These are phyloP conservation scores for Schizopygopsis pylzovi DNA, from an alignment of 2,797 vertebrate genomes.

Conservation along the genomic window DNA sequence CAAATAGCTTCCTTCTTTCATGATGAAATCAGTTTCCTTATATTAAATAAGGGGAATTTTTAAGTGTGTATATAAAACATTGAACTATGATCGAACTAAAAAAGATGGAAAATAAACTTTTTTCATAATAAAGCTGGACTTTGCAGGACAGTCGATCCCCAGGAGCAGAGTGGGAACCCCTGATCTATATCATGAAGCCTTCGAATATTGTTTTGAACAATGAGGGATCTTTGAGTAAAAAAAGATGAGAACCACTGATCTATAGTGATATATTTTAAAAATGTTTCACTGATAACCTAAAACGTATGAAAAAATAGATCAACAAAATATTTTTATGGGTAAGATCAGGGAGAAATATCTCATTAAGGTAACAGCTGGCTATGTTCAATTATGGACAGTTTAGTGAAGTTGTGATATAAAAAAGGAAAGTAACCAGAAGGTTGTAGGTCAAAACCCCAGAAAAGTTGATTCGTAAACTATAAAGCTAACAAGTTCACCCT, in stretches of 20 bases:
- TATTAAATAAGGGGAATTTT: not conserved
- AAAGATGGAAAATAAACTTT: not conserved
- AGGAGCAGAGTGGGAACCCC: too few relatives aligned
- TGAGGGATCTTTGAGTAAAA: not conserved
- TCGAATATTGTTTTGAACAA: not conserved
- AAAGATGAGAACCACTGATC: not conserved
- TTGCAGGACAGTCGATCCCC: too few relatives aligned
- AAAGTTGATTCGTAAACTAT: not conserved
- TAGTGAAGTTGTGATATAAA: not conserved
- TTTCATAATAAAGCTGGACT: not conserved
- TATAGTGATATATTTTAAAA: too few relatives aligned
- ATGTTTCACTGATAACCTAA: not conserved
- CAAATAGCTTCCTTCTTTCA: not conserved
- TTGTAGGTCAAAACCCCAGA: not conserved
- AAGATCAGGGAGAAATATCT: not conserved
- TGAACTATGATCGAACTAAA: not conserved
- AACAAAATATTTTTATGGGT: not conserved
- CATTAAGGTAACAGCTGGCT: not conserved
- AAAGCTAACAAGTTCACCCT: not conserved
- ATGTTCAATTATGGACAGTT: not conserved
- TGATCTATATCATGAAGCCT: not conserved
- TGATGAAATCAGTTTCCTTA: not conserved
- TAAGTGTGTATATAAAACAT: not conserved
- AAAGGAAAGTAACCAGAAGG: not conserved
- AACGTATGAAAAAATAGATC: not conserved